Conservation (phyloP, 2,888 invertebrate genomes). For the Heteropelma amictum region DNA sequence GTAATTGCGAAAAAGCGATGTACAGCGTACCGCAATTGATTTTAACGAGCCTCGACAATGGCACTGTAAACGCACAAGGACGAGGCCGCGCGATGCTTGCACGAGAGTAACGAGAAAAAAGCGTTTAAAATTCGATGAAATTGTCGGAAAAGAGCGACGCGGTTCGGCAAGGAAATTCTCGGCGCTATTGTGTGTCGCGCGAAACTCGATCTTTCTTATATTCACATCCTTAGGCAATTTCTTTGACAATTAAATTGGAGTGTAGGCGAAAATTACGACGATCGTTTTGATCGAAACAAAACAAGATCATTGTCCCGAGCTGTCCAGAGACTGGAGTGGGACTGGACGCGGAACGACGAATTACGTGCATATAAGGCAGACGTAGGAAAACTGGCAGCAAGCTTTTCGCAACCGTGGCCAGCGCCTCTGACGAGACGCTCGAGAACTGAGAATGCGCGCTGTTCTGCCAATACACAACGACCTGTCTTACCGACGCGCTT, state of each 20-base stretch:
- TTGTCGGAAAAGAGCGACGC: not conserved
- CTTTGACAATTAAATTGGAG: too few relatives aligned
- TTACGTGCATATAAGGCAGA: slow-evolving; percentile 30
- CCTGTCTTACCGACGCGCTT: too few relatives aligned
- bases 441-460: too few relatives aligned
- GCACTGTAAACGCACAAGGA: not conserved
- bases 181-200: not conserved
- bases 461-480: too few relatives aligned
- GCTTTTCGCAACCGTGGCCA: not conserved
- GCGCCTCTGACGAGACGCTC: not conserved
- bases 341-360: slow-evolving; percentile 36
- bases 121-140: too few relatives aligned
- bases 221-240: slow-evolving; percentile 23
- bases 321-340: slow-evolving; percentile 36
- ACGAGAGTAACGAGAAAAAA: too few relatives aligned
- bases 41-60: not conserved
- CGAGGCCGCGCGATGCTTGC: not conserved
- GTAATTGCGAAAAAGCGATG: slow-evolving; percentile 13
- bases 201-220: not conserved
- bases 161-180: slow-evolving; percentile 7
- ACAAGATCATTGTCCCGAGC: slow-evolving; percentile 34
- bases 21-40: slow-evolving; percentile 45
- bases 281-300: slow-evolving; percentile 7
- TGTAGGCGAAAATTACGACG: not conserved
- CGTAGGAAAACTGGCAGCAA: too few relatives aligned